These are phyloP conservation scores for Pentalonia nigronervosa DNA, from an alignment of 1,140 invertebrate species.

Conservation along the genomic window DNA sequence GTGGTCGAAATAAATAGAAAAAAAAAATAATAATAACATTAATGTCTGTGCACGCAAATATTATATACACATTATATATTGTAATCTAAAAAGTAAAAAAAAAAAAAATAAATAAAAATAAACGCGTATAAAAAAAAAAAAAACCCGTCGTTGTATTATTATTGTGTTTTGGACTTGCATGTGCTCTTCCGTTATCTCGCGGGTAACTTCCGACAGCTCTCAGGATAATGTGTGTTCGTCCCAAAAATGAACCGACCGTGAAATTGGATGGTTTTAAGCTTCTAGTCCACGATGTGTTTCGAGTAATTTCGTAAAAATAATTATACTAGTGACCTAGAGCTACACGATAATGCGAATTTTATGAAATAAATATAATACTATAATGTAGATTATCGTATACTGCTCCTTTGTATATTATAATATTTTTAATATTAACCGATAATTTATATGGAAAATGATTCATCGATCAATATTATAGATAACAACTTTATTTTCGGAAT, in stretches of 20 bases:
- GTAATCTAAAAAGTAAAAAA: neutral
- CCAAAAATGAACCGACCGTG: conserved; percentile 37
- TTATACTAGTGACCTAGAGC: conserved; percentile 9
- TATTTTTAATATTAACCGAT: neutral
- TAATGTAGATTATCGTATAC: neutral
- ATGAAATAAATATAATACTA: neutral
- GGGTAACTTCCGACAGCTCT: conserved; percentile 10
- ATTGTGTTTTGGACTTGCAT: conserved; percentile 30
- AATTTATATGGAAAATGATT: neutral
- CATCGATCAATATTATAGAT: neutral
- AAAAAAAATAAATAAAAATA: neutral
- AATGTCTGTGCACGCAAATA: neutral
- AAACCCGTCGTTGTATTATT: neutral
- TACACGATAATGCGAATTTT: neutral
- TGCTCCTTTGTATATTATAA: too few relatives aligned
- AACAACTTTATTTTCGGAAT: neutral
- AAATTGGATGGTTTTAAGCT: conserved; percentile 50
- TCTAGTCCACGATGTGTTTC: neutral
- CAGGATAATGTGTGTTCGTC: conserved; percentile 21
- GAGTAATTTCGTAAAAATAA: conserved; percentile 39
- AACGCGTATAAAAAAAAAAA: neutral
- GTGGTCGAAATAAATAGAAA: neutral
- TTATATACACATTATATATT: neutral
- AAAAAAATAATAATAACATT: neutral
- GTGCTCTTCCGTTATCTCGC: conserved; percentile 44